Evolutionary conservation across 2,888 invertebrate genomes (phyloP).

Genomic region (Lithophane ornitopus): DNA sequence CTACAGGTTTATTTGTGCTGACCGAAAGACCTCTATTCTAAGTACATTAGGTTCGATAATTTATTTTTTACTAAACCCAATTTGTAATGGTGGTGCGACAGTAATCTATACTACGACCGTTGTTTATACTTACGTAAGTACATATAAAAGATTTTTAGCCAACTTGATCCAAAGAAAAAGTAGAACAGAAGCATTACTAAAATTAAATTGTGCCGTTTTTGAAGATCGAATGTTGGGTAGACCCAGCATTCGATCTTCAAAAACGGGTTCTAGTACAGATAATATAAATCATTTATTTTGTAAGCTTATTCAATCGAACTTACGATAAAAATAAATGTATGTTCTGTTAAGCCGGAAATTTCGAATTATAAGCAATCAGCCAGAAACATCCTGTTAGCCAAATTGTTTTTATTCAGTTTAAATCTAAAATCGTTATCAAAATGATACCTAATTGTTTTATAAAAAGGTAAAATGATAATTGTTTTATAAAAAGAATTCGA

Average conservation of each 20-base stretch:
- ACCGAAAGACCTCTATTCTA: too few relatives aligned
- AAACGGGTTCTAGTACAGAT: neutral
- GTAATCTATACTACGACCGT: neutral
- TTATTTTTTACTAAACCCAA: neutral
- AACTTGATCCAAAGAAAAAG: constrained; percentile 3
- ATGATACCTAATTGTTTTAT: constrained; percentile 23
- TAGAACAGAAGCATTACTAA: constrained; percentile 8
- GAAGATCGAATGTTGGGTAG: too few relatives aligned
- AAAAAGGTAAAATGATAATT: constrained; percentile 15
- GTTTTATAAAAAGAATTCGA: neutral
- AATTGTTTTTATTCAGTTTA: constrained; percentile 29
- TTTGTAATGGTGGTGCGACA: neutral
- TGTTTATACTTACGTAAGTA: neutral
- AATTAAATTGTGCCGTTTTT: too few relatives aligned
- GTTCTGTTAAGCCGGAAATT: constrained; percentile 15
- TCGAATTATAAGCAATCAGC: constrained; percentile 26
- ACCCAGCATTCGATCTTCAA: too few relatives aligned
- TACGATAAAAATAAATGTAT: neutral
- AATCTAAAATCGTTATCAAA: constrained; percentile 20
- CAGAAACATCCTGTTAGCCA: constrained; percentile 21
- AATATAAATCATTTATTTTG: constrained; percentile 1
- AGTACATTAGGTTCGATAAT: neutral
- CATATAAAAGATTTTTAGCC: neutral
- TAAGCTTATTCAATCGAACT: neutral
- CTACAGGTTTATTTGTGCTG: neutral